phyloP scores from a whole-genome alignment of 2,113 vertebrate genomes.

The Gymnogyps californianus region DNA sequence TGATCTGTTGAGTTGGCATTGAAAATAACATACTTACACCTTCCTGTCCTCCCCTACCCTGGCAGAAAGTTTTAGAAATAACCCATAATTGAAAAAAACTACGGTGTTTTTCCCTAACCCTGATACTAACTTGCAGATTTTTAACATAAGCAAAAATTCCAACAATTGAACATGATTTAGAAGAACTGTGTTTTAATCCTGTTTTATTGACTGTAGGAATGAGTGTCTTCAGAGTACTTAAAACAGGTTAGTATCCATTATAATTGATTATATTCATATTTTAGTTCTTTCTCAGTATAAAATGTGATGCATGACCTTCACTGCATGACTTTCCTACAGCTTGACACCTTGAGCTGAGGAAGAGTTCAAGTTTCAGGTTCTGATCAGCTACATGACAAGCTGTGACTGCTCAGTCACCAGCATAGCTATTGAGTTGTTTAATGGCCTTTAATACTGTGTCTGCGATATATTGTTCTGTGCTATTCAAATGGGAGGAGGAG shows the following conservation, averaged over 20 bases:
- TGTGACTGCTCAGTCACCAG: not conserved
- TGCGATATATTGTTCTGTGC: not conserved
- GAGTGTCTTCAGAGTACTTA: not conserved
- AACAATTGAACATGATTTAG: not conserved
- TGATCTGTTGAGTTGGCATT: not conserved
- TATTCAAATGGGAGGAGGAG: not conserved
- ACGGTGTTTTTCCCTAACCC: not conserved
- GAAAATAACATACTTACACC: not conserved
- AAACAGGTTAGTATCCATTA: not conserved
- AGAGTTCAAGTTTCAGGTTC: not conserved
- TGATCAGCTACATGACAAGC: not conserved
- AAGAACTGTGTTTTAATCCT: not conserved
- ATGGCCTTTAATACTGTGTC: not conserved
- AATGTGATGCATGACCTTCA: not conserved
- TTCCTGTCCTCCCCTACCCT: not conserved
- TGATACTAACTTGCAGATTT: not conserved
- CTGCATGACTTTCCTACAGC: not conserved
- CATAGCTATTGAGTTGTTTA: not conserved
- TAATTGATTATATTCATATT: not conserved
- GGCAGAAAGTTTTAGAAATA: not conserved
- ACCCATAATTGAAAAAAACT: not conserved
- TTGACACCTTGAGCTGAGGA: not conserved
- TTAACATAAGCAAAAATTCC: not conserved
- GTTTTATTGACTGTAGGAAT: not conserved
- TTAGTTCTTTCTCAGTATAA: not conserved